Base-by-base conservation (phyloP, 2,797 vertebrate genomes). In the Cyclopterus lumpus region DNA sequence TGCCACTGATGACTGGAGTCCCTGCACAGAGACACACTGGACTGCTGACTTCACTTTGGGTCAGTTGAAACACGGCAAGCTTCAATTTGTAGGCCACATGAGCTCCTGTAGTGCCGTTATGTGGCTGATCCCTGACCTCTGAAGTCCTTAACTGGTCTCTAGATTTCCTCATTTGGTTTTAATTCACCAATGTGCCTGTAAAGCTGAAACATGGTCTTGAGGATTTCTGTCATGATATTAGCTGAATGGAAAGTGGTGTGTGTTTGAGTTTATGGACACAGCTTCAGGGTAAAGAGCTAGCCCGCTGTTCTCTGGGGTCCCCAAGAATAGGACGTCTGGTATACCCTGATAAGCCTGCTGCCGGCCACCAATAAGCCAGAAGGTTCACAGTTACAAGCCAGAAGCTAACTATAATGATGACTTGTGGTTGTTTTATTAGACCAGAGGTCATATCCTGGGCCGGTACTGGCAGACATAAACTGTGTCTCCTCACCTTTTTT, bases 1-100 rank as follows among this genome's bases (percentile, higher is more conserved):
- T 97, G 8, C 96, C 96, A 18, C 96, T 96, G 77, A 88, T 97
- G 46, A 92, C 96, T 11, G 96, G 96, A 55, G 88, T 97, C 61
- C 92, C 95, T 69, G 94, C 93, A 3, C 93, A 85, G 71, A 91
- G 93, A 62, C 93, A 94, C 93, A 94, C 91, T 9, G 96, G 95
- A 3, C 90, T 95, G 71, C 93, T 97, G 59, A 92, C 97, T 16
- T 89, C 93, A 76, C 86, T 95, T 18, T 95, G 95, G 94, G 96
- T 97, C 90, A 94, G 96, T 83, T 44, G 3, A 73, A 36, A 62
- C 16, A 44, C 68, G 12, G 22, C 11, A 24, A 6, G 49, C 22
- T 11, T 24, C n/a, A 42, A 42, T 40, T 5, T 15, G 14, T 42
- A 42, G 54, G 24, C 3, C 42, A 44, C 7, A 36, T 2, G 3